These are phyloP conservation scores for Conus betulinus DNA, from an alignment of 1,140 invertebrate species.

Conservation along the genomic window DNA sequence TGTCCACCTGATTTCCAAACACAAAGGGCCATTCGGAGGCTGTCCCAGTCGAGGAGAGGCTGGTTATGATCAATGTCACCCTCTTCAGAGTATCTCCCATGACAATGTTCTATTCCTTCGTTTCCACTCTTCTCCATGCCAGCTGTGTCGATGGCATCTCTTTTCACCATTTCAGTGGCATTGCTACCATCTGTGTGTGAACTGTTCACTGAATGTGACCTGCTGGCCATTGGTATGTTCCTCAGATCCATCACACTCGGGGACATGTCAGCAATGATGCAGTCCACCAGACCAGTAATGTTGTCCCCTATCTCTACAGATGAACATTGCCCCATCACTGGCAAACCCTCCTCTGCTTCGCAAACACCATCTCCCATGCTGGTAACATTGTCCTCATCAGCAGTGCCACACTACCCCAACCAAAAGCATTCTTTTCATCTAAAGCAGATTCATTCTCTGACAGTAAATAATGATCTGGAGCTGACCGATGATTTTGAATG, in stretches of 20 bases:
- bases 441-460: background rate
- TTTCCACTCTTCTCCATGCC: background rate
- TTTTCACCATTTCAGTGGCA: background rate
- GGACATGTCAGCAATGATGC: constrained; percentile 3
- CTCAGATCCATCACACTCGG: constrained; percentile 1
- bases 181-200: too few species aligned
- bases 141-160: background rate
- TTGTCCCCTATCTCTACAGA: background rate
- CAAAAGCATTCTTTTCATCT: background rate
- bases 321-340: background rate
- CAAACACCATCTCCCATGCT: background rate
- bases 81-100: background rate
- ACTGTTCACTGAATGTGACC: too few species aligned
- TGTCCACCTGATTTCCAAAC: constrained; percentile 22
- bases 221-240: background rate
- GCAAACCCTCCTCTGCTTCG: background rate
- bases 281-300: constrained; percentile 1
- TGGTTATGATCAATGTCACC: background rate
- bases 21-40: constrained; percentile 27
- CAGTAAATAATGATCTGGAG: background rate
- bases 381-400: background rate
- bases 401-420: background rate
- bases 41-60: background rate
- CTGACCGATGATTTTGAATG: background rate
- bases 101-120: background rate